Evolutionary conservation across 2,888 invertebrate genomes (phyloP).

Genomic region (Andrena bicolor): DNA sequence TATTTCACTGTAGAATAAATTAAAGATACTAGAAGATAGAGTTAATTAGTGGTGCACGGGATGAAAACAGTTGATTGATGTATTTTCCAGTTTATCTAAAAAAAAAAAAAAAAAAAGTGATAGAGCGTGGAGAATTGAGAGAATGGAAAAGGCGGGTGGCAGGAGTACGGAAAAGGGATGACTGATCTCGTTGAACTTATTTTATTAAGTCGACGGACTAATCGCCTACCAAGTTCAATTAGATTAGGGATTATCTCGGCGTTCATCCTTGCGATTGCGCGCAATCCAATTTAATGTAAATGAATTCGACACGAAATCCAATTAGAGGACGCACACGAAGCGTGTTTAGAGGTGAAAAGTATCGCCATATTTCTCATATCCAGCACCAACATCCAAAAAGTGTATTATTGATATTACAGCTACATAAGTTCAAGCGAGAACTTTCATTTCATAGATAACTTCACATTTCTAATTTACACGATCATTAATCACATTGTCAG

Average conservation of each 20-base stretch:
- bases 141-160: background rate
- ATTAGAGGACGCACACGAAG: slow-evolving; percentile 60
- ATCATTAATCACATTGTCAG: too few species aligned
- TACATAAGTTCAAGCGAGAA: too few species aligned
- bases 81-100: too few species aligned
- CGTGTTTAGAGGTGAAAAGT: background rate
- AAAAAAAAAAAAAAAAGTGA: too few species aligned
- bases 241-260: slow-evolving; percentile 67
- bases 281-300: slow-evolving; percentile 77
- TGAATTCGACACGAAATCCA: slow-evolving; percentile 76
- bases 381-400: background rate
- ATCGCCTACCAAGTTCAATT: slow-evolving; percentile 62
- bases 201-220: slow-evolving; percentile 53
- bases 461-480: too few species aligned
- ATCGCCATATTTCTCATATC: slow-evolving; percentile 6
- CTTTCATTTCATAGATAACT: too few species aligned
- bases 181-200: background rate
- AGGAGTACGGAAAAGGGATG: background rate
- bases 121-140: background rate
- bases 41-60: too few species aligned
- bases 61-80: too few species aligned
- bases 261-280: slow-evolving; percentile 54
- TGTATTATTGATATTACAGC: background rate
- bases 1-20: too few species aligned
- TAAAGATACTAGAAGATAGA: too few species aligned